These are phyloP conservation scores for Turritopsis dohrnii DNA, from an alignment of 30 jellyfish, hydroid and myxozoan genomes.

Conservation along the genomic window DNA sequence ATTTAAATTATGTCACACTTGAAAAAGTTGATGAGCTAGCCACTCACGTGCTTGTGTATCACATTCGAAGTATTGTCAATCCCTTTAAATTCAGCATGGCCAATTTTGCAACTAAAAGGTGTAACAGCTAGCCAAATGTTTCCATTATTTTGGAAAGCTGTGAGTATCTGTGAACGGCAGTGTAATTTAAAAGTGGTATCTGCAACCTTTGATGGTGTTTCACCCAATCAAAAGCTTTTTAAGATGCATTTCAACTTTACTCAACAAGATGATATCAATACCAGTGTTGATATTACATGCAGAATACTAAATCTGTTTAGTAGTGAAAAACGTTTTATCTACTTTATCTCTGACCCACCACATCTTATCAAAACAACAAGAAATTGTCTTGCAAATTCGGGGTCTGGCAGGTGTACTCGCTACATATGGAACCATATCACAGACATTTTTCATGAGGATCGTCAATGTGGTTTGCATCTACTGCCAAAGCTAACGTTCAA, in stretches of 20 bases:
- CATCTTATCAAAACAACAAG: slow-evolving; percentile 55
- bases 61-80: too few species aligned
- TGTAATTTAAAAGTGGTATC: too few species aligned
- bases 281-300: background rate
- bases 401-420: slow-evolving; percentile 42
- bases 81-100: too few species aligned
- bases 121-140: too few species aligned
- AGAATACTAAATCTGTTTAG: too few species aligned
- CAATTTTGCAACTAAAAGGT: too few species aligned
- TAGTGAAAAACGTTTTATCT: background rate
- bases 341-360: slow-evolving; percentile 48
- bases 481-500: slow-evolving; percentile 55
- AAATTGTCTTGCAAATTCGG: slow-evolving; percentile 48
- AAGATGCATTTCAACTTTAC: background rate
- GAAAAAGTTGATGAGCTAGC: too few species aligned
- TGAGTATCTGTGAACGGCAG: too few species aligned
- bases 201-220: background rate
- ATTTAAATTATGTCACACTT: too few species aligned
- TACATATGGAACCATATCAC: slow-evolving; percentile 62
- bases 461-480: slow-evolving; percentile 52
- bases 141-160: too few species aligned
- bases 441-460: slow-evolving; percentile 37
- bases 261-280: background rate
- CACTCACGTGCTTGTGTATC: too few species aligned
- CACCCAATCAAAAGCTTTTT: background rate